Base-by-base conservation (phyloP, 2,113 vertebrate genomes). In the Odontophorus gujanensis region DNA sequence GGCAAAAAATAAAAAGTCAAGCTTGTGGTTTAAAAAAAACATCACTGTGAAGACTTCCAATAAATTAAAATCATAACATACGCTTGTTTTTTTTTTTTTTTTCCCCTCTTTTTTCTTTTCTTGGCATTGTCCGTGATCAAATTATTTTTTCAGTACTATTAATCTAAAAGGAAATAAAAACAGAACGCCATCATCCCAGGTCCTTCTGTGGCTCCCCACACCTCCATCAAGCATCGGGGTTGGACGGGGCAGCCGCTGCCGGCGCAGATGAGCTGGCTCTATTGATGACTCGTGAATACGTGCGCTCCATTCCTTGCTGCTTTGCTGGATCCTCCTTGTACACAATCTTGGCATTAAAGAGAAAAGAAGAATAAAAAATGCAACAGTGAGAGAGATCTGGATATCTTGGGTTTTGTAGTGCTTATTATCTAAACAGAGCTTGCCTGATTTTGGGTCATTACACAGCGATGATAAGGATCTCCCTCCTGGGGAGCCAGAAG, bases 291-390 rank as follows among this genome's bases (percentile, higher is more conserved):
- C 97, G 98, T 8, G 97, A 97, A 92, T 96, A 98, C 81, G 98
- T 97, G 89, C 97, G 98, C 81, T 99, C 99, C 97, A 97, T 97
- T 97, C 98, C 98, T 78, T 97, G 98, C 51, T 96, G 98, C 72
- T 98, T 99, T 98, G 97, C 85, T 0, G 81, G 95, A 36, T 98
- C 98, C 89, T 98, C 98, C 97, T 88, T 97, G 97, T 81, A 97
- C 0, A 32, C 87, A 97, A 98, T 98, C 98, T 98, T 95, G 55
- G 7, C 42, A 42, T 48, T 45, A 7, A 59, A 26, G 81, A 74
- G n/a, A 10, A 50, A 38, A 26, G 51, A 30, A 59, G 30, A 67
- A 22, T 40, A 59, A n/a, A 16, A 28, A n/a, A 85, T 1, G 24
- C 74, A 71, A 32, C 57, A 69, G 91, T 93, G 32, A 92, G 83